Percentiles rank a stretch among this genome's conserved stretches.
Conservation (phyloP, 2,113 vertebrate genomes). For the Trachemys scripta region DNA sequence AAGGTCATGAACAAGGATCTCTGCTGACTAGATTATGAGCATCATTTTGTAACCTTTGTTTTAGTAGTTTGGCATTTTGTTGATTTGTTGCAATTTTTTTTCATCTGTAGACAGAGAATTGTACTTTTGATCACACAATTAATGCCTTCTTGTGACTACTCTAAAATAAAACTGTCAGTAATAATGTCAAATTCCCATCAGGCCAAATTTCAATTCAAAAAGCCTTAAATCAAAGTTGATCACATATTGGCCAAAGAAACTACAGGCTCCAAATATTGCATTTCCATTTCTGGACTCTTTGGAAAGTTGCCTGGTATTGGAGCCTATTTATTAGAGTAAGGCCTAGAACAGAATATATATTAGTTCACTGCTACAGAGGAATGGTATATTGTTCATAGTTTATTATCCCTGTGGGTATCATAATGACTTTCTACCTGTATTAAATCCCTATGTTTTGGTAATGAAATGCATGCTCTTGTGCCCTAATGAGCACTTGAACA, state of each 20-base stretch:
- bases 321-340: conserved; percentile 34
- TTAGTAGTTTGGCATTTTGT: conserved; percentile 20
- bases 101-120: background rate
- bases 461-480: conserved; percentile 52
- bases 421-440: conserved; percentile 64
- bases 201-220: conserved; percentile 31
- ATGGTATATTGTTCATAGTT: conserved; percentile 9
- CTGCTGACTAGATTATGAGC: background rate
- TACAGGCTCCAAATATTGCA: background rate
- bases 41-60: background rate
- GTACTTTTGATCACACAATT: conserved; percentile 26
- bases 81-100: conserved; percentile 28
- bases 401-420: conserved; percentile 43
- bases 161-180: background rate
- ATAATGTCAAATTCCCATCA: background rate
- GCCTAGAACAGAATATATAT: conserved; percentile 28
- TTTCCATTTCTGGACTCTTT: conserved; percentile 55
- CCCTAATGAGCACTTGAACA: conserved; percentile 47
- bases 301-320: background rate
- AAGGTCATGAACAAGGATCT: background rate
- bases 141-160: conserved; percentile 26
- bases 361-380: conserved; percentile 43
- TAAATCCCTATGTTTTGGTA: conserved; percentile 49
- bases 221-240: conserved; percentile 44
- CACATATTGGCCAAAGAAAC: conserved; percentile 15